phyloP scores from a whole-genome alignment of 2,113 vertebrate species.

The Globicephala melas region DNA sequence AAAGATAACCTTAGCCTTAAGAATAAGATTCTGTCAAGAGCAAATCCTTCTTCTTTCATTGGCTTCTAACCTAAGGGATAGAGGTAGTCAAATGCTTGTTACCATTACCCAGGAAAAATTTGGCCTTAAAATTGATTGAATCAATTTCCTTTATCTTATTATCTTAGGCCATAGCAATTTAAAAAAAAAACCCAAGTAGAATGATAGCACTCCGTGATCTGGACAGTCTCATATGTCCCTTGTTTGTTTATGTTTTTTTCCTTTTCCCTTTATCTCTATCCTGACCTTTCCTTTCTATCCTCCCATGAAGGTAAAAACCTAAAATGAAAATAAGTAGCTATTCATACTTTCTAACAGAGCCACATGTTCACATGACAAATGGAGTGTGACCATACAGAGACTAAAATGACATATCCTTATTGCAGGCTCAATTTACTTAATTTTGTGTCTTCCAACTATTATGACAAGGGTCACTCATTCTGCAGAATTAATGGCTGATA shows the following conservation, averaged over 20 bases:
- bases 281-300: slow-evolving; percentile 6
- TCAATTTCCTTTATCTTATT: slow-evolving; percentile 67
- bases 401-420: slow-evolving; percentile 49
- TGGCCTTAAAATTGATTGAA: slow-evolving; percentile 60
- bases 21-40: slow-evolving; percentile 45
- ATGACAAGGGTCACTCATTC: slow-evolving; percentile 52
- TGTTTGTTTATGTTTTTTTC: neutral
- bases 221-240: neutral
- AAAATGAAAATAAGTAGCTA: slow-evolving; percentile 11
- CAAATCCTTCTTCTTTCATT: slow-evolving; percentile 60
- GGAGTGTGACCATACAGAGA: neutral
- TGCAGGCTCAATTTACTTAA: slow-evolving; percentile 56
- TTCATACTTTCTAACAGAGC: neutral
- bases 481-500: slow-evolving; percentile 50
- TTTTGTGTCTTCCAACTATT: slow-evolving; percentile 54
- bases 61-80: slow-evolving; percentile 43
- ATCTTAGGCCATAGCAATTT: slow-evolving; percentile 52
- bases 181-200: slow-evolving; percentile 59
- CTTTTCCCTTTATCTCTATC: neutral
- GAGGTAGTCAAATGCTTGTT: slow-evolving; percentile 54
- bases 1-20: slow-evolving; percentile 42
- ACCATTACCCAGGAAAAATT: slow-evolving; percentile 51
- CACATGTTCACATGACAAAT: neutral
- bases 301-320: slow-evolving; percentile 1
- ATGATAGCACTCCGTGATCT: neutral